Conservation (phyloP, 1,140 invertebrate genomes). For the Papilio polyxenes region DNA sequence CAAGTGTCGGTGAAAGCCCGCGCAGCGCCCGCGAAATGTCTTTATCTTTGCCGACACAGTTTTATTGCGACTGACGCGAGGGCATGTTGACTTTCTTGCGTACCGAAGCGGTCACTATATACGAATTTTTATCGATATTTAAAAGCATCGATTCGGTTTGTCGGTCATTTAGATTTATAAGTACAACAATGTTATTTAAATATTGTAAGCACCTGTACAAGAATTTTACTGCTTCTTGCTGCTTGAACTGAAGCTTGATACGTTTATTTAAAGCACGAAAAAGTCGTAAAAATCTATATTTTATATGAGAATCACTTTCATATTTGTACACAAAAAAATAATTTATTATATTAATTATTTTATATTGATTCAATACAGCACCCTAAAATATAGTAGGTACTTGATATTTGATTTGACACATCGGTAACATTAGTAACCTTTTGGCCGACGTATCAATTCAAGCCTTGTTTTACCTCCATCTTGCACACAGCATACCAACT, state of each 20-base stretch:
- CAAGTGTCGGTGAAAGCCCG: conserved; percentile 61
- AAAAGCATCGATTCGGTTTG: conserved; percentile 45
- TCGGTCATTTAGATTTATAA: conserved; percentile 50
- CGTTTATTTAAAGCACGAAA: too few species aligned
- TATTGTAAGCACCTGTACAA: background rate
- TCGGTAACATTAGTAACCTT: too few species aligned
- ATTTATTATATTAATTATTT: background rate
- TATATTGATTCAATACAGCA: too few species aligned
- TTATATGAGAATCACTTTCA: too few species aligned
- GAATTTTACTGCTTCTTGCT: too few species aligned
- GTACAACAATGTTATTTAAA: background rate
- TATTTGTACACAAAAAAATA: background rate
- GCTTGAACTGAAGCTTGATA: too few species aligned
- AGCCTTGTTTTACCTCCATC: background rate
- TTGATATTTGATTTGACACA: background rate
- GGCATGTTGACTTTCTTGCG: conserved; percentile 50
- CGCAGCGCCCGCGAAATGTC: conserved; percentile 61
- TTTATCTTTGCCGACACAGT: conserved; percentile 65
- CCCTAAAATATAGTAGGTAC: too few species aligned
- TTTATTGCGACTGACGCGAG: conserved; percentile 55
- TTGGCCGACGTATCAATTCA: background rate
- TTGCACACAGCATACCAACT: background rate
- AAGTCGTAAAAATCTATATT: too few species aligned
- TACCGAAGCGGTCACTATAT: conserved; percentile 30
- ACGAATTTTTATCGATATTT: conserved; percentile 47